A percentile compares a stretch with the other conserved stretches of the same genome.
These are phyloP conservation scores for Synanthedon andrenaeformis DNA, from an alignment of 2,888 invertebrate species.

Conservation along the genomic window DNA sequence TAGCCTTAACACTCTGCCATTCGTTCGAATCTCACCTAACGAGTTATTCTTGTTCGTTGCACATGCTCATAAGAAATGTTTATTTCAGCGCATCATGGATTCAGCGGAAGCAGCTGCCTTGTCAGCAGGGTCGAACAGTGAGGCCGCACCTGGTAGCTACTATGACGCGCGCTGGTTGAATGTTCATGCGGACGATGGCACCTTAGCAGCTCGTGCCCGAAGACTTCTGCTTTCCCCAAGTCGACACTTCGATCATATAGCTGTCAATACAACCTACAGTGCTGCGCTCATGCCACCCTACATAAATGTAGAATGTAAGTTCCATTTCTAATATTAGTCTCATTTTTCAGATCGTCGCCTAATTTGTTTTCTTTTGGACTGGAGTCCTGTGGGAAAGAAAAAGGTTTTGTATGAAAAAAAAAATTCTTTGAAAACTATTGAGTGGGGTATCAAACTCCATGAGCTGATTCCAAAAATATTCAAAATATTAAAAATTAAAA, in stretches of 20 bases:
- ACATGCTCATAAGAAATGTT: too few relatives aligned
- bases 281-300: constrained; percentile 90
- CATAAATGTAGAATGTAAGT: constrained; percentile 76
- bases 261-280: constrained; percentile 86
- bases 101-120: constrained; percentile 90
- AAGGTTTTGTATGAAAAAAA: too few relatives aligned
- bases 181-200: constrained; percentile 81
- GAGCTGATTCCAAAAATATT: too few relatives aligned
- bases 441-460: too few relatives aligned
- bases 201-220: constrained; percentile 76
- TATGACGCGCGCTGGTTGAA: constrained; percentile 88
- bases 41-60: neutral
- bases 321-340: neutral
- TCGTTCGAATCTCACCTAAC: neutral
- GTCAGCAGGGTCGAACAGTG: constrained; percentile 65
- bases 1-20: neutral
- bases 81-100: constrained; percentile 86
- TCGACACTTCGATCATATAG: constrained; percentile 87
- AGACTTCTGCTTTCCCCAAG: constrained; percentile 80
- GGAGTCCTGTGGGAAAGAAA: too few relatives aligned
- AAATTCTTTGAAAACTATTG: too few relatives aligned
- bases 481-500: too few relatives aligned
- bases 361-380: neutral
- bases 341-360: neutral
- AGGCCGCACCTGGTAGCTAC: constrained; percentile 72